These are phyloP conservation scores for Acrocera orbiculus DNA, from an alignment of 2,888 invertebrate genomes.

Conservation along the genomic window DNA sequence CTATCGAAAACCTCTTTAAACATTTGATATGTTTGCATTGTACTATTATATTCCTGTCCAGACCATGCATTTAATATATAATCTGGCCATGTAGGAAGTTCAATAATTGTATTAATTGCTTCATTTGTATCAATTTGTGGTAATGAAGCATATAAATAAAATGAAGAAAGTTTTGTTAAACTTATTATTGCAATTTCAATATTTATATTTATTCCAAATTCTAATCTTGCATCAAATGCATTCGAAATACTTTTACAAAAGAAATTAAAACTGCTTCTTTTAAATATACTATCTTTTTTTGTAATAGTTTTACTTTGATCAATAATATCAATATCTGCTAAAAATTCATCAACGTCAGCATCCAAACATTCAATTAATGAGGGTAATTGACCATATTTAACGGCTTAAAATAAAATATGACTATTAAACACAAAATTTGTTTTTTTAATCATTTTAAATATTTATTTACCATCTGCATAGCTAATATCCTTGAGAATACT, in stretches of 20 bases:
- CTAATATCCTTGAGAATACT: conserved; percentile 10
- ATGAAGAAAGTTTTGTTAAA: conserved; percentile 43
- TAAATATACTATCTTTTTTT: conserved; percentile 31
- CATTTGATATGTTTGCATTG: conserved; percentile 37
- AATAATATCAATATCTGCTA: conserved; percentile 49
- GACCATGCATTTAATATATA: conserved; percentile 34
- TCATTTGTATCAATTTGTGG: conserved; percentile 27
- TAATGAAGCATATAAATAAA: conserved; percentile 28
- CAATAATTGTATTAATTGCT: conserved; percentile 23
- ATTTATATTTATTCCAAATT: conserved; percentile 58
- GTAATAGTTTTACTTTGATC: conserved; percentile 42
- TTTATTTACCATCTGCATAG: conserved; percentile 11
- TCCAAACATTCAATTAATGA: conserved; percentile 66
- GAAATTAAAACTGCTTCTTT: conserved; percentile 28
- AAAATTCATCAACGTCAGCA: conserved; percentile 61
- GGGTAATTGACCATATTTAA: conserved; percentile 36
- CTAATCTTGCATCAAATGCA: conserved; percentile 60
- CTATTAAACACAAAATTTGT: background rate
- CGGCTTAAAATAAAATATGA: conserved; percentile 14
- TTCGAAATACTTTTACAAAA: conserved; percentile 39
- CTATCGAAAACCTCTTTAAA: conserved; percentile 49
- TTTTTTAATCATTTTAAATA: background rate
- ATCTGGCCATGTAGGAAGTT: conserved; percentile 31
- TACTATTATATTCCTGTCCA: conserved; percentile 33
- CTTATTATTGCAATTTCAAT: conserved; percentile 59